Conservation (phyloP, 2,113 vertebrate species). For the Lampris megalopsis region DNA sequence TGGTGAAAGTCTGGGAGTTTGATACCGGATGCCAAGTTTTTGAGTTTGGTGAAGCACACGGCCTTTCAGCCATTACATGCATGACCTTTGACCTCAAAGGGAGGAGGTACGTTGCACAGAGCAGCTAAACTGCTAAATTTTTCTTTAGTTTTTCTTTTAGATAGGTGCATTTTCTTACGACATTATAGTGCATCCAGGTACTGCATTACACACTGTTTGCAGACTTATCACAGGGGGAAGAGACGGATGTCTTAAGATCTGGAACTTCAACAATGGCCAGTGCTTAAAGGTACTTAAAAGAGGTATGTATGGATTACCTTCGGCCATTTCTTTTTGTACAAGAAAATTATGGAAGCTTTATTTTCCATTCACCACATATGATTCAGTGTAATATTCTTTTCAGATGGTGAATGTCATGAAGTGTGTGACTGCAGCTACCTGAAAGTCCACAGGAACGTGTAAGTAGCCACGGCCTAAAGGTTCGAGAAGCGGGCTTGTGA, state of each 20-base stretch:
- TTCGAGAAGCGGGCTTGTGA: too few relatives aligned
- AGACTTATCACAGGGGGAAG: slow-evolving; percentile 82
- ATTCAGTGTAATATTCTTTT: slow-evolving; percentile 18
- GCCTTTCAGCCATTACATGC: slow-evolving; percentile 77
- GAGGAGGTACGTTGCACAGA: slow-evolving; percentile 71
- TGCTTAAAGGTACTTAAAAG: slow-evolving; percentile 77
- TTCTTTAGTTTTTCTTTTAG: background rate
- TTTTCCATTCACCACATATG: background rate
- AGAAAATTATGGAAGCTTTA: background rate
- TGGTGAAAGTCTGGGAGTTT: slow-evolving; percentile 84
- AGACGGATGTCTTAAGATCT: slow-evolving; percentile 81
- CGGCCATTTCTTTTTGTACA: background rate
- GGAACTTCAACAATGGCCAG: slow-evolving; percentile 80
- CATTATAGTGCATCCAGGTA: background rate
- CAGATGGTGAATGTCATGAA: slow-evolving; percentile 76
- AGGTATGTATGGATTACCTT: slow-evolving; percentile 45
- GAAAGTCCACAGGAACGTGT: slow-evolving; percentile 82
- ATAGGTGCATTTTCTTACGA: background rate
- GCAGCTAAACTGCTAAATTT: background rate
- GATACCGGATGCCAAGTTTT: slow-evolving; percentile 79
- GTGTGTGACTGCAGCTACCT: slow-evolving; percentile 81
- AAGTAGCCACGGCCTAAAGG: slow-evolving; percentile 50
- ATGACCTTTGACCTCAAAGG: slow-evolving; percentile 82
- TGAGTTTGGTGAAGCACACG: slow-evolving; percentile 78
- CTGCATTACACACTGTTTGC: slow-evolving; percentile 11